Conservation (phyloP, 2,888 invertebrate species). For the Aphodius sticticus region DNA sequence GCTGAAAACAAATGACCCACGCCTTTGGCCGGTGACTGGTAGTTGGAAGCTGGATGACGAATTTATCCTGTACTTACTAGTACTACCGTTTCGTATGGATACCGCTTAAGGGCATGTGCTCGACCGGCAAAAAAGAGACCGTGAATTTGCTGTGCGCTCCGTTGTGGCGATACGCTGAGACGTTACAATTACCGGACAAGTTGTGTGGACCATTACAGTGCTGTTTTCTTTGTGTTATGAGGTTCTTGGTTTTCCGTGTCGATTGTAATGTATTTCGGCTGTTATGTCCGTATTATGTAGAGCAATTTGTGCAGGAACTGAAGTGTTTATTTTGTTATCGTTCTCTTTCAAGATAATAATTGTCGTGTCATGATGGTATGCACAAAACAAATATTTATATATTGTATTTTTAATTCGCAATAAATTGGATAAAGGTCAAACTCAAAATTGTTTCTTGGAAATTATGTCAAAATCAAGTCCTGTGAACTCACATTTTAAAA, state of each 20-base stretch:
- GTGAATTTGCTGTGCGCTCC: not conserved
- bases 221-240: not conserved
- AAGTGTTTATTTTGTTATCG: not conserved
- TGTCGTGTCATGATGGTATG: not conserved
- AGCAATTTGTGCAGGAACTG: not conserved
- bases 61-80: constrained; percentile 39
- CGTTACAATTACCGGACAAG: not conserved
- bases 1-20: not conserved
- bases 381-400: not conserved
- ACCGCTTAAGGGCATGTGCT: not conserved
- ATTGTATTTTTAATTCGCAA: not conserved
- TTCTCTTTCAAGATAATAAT: not conserved
- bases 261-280: not conserved
- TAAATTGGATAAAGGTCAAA: not conserved
- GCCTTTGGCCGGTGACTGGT: constrained; percentile 20
- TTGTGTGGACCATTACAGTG: not conserved
- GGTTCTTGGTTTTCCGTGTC: not conserved
- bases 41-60: constrained; percentile 33
- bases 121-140: not conserved
- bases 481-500: too few relatives aligned
- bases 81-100: not conserved
- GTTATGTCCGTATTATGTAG: not conserved
- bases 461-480: too few relatives aligned
- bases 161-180: not conserved
- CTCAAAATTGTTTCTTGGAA: too few relatives aligned